These are phyloP conservation scores for Pseudoatta argentina DNA, from an alignment of 1,140 invertebrate species.

Conservation along the genomic window DNA sequence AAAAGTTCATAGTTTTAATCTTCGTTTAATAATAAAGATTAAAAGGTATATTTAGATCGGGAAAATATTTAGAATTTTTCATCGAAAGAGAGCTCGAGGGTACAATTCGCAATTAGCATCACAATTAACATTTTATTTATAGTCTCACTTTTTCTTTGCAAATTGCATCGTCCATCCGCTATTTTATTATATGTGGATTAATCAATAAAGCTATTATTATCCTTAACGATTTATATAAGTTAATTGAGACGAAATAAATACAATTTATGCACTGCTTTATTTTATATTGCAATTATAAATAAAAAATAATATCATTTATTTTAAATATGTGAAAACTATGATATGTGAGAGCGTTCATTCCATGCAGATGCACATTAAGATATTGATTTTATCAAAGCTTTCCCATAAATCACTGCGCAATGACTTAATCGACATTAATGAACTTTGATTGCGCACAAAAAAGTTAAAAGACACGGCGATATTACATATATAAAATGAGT, in stretches of 20 bases:
- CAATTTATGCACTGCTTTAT: background rate
- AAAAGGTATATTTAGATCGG: background rate
- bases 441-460: constrained; percentile 21
- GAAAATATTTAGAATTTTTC: background rate
- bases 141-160: background rate
- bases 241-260: background rate
- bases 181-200: background rate
- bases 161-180: background rate
- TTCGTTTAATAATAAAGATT: constrained; percentile 12
- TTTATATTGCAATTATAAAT: background rate
- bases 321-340: constrained; percentile 6
- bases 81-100: background rate
- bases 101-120: background rate
- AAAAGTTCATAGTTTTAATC: background rate
- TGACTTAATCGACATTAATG: constrained; percentile 50
- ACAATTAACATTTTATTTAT: background rate
- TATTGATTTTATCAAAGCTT: background rate
- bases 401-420: constrained; percentile 41
- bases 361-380: background rate
- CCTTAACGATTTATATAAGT: background rate
- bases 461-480: background rate
- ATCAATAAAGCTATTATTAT: background rate
- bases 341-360: background rate
- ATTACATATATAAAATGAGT: background rate
- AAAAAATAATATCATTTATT: background rate